Conservation (phyloP, 2,797 vertebrate genomes). For the Columba guinea region DNA sequence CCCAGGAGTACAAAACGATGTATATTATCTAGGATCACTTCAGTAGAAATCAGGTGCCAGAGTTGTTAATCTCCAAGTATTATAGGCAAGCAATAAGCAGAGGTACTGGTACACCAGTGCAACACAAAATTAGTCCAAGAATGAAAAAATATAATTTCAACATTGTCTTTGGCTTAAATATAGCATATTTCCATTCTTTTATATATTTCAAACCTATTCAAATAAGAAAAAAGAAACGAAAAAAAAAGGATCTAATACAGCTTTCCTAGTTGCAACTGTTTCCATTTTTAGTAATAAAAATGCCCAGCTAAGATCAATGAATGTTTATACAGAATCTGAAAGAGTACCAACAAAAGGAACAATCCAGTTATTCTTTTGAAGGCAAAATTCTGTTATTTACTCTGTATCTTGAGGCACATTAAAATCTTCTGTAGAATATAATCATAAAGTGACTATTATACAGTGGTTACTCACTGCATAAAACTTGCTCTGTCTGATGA, state of each 20-base stretch:
- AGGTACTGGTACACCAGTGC: background rate
- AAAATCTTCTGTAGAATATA: background rate
- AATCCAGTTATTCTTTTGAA: slow-evolving; percentile 5
- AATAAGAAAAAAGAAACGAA: background rate
- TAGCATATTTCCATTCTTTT: background rate
- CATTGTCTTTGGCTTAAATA: background rate
- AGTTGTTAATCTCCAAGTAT: background rate
- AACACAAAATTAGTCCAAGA: background rate
- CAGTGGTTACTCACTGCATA: background rate
- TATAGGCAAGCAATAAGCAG: background rate
- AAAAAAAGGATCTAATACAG: fast-evolving
- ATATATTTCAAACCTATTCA: background rate
- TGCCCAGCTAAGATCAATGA: background rate
- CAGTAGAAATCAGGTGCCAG: background rate
- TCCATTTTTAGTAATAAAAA: background rate
- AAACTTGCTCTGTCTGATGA: background rate
- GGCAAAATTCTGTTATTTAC: background rate
- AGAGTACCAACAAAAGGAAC: background rate
- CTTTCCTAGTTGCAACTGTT: background rate
- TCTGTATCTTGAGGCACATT: background rate
- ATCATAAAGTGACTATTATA: background rate
- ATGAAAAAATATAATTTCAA: background rate
- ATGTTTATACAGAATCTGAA: slow-evolving; percentile 6
- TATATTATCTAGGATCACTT: background rate
- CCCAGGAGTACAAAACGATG: background rate